Base-by-base conservation (phyloP, 2,113 vertebrate species). In the Serinus canaria region DNA sequence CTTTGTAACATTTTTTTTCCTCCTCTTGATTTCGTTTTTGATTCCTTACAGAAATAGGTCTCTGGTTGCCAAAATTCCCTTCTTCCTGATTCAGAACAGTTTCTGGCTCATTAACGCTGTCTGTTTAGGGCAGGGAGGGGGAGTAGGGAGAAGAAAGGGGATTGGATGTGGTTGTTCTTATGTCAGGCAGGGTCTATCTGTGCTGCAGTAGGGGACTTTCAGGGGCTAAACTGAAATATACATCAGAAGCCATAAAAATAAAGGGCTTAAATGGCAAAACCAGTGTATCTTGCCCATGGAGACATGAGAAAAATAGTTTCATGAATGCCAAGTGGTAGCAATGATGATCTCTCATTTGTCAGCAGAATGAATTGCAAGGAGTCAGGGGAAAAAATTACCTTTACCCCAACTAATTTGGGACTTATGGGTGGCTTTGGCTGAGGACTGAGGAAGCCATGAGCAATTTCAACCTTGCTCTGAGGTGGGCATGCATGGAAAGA, bases 41-140 rank as follows among this genome's bases (percentile, higher is more conserved):
- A 83, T 47, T 91, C 69, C 81, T 92, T 94, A 90, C 75, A 96
- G 87, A 94, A 83, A 89, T 24, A 81, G 8, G 18, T 67, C 46
- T 56, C 35, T 8, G 2, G 41, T 59, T 90, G 73, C 87, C 70
- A 64, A 37, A 74, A 80, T 28, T 43, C 58, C 52, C 52, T 66
- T 83, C 44, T 77, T 74, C 83, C 58, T 49, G 44, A 86, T 58
- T 90, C 79, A 92, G 31, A 78, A 44, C 1, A 3, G 28, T 84
- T 94, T 92, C 87, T 92, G 90, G 62, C 89, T 94, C 76, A 58
- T 90, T 90, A 84, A 64, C 0, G 5, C 52, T 53, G 47, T 60
- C 60, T 92, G 53, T 41, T 84, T 19, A 16, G 44, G 58, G 59
- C 62, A 56, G 31, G 50, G n/a, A 70, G 2, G 20, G 37, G 56